Percentiles rank a stretch among this genome's conserved stretches.
Conservation (phyloP, 2,113 vertebrate species). For the Gracilinanus agilis region DNA sequence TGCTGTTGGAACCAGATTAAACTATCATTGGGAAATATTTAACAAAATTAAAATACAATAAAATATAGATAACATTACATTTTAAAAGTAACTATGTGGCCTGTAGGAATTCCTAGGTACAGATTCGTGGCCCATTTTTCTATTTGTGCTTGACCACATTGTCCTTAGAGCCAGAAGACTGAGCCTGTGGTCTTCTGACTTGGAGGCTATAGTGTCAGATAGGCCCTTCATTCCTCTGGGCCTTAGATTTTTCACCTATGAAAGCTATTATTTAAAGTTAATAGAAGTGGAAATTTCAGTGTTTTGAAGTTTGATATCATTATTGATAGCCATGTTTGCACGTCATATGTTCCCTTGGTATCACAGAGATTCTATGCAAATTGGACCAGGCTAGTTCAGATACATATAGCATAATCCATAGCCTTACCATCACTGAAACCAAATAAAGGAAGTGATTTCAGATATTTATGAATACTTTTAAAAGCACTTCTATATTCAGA, state of each 20-base stretch:
- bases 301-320: background rate
- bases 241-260: background rate
- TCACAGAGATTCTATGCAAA: background rate
- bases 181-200: too few species aligned
- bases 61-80: background rate
- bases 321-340: background rate
- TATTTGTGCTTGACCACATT: background rate
- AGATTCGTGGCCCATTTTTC: background rate
- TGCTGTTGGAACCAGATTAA: background rate
- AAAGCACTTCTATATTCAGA: background rate
- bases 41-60: background rate
- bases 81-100: background rate
- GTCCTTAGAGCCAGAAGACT: background rate
- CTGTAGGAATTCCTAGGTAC: background rate
- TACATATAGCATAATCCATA: background rate
- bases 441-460: background rate
- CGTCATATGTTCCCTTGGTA: background rate
- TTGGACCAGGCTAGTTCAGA: background rate
- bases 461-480: background rate
- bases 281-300: too few species aligned
- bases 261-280: background rate
- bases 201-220: too few species aligned
- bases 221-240: too few species aligned
- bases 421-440: background rate
- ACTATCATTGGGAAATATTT: background rate